Base-by-base conservation (phyloP, 2,797 vertebrate species). In the Telmatherina bonti region DNA sequence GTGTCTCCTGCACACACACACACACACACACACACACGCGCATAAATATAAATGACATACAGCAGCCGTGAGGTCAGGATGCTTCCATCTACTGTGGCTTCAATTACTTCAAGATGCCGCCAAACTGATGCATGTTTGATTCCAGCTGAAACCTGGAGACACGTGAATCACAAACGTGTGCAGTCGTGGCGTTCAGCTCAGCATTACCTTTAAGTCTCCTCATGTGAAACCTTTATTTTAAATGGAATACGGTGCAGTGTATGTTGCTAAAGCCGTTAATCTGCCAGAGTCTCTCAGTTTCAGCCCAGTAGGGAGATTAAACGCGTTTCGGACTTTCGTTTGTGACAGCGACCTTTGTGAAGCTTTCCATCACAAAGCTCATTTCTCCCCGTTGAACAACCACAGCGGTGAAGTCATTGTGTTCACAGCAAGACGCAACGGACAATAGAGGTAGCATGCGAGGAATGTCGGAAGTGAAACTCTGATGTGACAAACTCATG, bases 1-100 rank as follows among this genome's bases (percentile, higher is more conserved):
- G 97, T 98, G 92, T 99, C 97, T n/a, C 97, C 97, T 99, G 56
- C 9, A 24, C 53, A 45, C 13, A 57, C 67, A 77, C 36, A 78
- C 36, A 68, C 54, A 79, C 52, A 79, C 20, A 71, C 31, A 74
- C 20, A 69, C 15, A 67, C 7, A 18, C 72, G 75, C 30, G 57
- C 13, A 26, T 5, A 31, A 31, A 74, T 51, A 76, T n/a, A n/a
- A n/a, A n/a, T n/a, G n/a, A n/a, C 80, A 74, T 87, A 68, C 73
- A 78, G 38, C 69, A 57, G 62, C 4, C 47, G 15, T 36, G 33
- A 75, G 53, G 16, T 62, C 82, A 67, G 62, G 55, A 68, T 38
- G 47, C 71, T 63, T 81, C 24, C 67, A 59, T 70, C 33, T 47
- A n/a, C 27, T 45, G 38, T 41, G 74, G 62, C 26, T 83, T 81